Conservation (phyloP, 2,888 invertebrate species). For the Drosophila kanekoi region DNA sequence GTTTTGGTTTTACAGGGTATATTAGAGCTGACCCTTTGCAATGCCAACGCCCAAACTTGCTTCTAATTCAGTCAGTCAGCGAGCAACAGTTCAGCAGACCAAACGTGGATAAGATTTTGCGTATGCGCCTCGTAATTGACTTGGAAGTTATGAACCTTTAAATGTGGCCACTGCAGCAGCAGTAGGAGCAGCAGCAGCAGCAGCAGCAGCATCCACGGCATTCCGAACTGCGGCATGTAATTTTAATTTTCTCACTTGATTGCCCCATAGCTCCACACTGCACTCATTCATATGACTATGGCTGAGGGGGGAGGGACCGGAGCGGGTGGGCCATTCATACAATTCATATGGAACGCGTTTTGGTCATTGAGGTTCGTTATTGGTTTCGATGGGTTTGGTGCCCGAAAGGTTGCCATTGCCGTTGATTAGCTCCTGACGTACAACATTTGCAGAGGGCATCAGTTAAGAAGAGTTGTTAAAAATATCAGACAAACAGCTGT, state of each 20-base stretch:
- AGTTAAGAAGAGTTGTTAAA: conserved; percentile 7
- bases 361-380: conserved; percentile 39
- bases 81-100: conserved; percentile 29
- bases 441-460: not conserved
- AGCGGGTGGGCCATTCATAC: conserved; percentile 43
- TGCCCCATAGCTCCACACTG: conserved; percentile 58
- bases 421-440: conserved; percentile 52
- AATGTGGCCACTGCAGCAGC: conserved; percentile 67
- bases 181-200: conserved; percentile 17
- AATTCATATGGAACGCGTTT: conserved; percentile 32
- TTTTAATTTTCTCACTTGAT: conserved; percentile 82
- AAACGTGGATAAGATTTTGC: conserved; percentile 50
- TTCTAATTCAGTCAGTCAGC: conserved; percentile 58
- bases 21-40: not conserved
- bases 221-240: conserved; percentile 57
- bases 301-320: not conserved
- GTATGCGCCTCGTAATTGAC: conserved; percentile 77
- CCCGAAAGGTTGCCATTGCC: conserved; percentile 2
- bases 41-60: conserved; percentile 8
- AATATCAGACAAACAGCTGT: conserved; percentile 8
- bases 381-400: conserved; percentile 32
- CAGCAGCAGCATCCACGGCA: conserved; percentile 26
- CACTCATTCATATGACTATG: conserved; percentile 53
- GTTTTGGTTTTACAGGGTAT: conserved; percentile 6
- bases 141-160: conserved; percentile 82